Percentiles rank a stretch among this genome's conserved stretches.
Evolutionary conservation across 2,113 vertebrate genomes (phyloP).

Genomic region (Chitala chitala): DNA sequence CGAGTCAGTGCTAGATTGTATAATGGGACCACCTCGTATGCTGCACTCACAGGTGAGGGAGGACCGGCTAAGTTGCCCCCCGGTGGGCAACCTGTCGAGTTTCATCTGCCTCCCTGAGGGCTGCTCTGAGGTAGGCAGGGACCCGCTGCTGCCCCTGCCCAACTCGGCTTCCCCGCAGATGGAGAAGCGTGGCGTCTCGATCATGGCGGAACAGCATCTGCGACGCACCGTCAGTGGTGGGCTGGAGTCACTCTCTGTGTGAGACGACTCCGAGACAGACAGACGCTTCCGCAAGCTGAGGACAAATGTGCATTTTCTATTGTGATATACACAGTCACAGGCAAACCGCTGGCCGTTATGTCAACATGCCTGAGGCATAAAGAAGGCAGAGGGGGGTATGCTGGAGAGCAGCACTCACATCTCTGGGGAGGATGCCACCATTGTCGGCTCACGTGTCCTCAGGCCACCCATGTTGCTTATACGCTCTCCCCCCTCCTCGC

Average conservation of each 20-base stretch:
- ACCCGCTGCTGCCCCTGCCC: conserved; percentile 62
- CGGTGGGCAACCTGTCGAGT: conserved; percentile 63
- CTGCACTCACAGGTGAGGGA: conserved; percentile 57
- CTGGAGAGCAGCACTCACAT: conserved; percentile 64
- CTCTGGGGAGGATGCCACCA: conserved; percentile 92
- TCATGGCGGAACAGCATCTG: conserved; percentile 80
- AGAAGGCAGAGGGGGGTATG: no score
- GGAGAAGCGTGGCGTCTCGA: conserved; percentile 83
- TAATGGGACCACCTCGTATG: no score
- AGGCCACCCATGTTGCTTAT: background rate
- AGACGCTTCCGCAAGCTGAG: conserved; percentile 83
- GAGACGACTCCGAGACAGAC: conserved; percentile 89
- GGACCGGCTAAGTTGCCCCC: conserved; percentile 53
- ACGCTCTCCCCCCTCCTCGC: conserved; percentile 58
- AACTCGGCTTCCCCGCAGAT: conserved; percentile 69
- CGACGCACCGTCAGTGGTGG: conserved; percentile 82
- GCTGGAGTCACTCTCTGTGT: conserved; percentile 95
- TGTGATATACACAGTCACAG: background rate
- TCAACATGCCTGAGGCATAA: background rate
- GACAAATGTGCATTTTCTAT: no score
- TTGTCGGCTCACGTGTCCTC: conserved; percentile 64
- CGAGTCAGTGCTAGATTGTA: no score
- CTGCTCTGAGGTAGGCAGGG: conserved; percentile 68
- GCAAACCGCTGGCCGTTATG: background rate
- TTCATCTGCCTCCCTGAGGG: conserved; percentile 71